Evolutionary conservation across 1,140 invertebrate genomes (phyloP).

Genomic region (Bombus soroeensis): DNA sequence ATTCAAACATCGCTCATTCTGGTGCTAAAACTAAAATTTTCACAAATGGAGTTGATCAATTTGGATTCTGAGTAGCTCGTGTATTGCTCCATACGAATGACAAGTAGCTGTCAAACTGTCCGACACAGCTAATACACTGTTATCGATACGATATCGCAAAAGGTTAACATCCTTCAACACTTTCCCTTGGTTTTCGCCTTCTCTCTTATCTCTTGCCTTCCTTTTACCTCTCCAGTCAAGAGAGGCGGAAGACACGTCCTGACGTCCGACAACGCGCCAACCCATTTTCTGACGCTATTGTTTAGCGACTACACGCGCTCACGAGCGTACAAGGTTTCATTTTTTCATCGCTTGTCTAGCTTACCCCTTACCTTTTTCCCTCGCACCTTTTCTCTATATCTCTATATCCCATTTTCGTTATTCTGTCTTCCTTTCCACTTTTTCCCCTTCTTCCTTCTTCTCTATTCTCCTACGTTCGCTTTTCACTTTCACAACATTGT

Average conservation of each 20-base stretch:
- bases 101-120: not conserved
- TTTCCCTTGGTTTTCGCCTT: slow-evolving; percentile 11
- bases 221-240: not conserved
- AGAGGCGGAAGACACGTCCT: not conserved
- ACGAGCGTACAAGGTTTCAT: slow-evolving; percentile 12
- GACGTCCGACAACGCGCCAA: slow-evolving; percentile 35
- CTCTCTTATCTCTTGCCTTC: not conserved
- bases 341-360: slow-evolving; percentile 24
- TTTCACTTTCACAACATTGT: not conserved
- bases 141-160: not conserved
- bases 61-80: not conserved
- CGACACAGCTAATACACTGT: not conserved
- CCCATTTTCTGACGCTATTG: slow-evolving; percentile 58
- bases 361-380: not conserved
- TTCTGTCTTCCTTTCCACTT: not conserved
- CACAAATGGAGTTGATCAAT: no score
- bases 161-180: not conserved
- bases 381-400: not conserved
- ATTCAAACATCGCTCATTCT: no score
- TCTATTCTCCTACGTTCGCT: no score
- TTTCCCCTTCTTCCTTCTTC: not conserved
- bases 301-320: slow-evolving; percentile 57
- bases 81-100: not conserved
- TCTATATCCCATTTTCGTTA: slow-evolving; percentile 40
- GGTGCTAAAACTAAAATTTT: no score